Base-by-base conservation (phyloP, 2,113 vertebrate genomes). In the Scomber colias region DNA sequence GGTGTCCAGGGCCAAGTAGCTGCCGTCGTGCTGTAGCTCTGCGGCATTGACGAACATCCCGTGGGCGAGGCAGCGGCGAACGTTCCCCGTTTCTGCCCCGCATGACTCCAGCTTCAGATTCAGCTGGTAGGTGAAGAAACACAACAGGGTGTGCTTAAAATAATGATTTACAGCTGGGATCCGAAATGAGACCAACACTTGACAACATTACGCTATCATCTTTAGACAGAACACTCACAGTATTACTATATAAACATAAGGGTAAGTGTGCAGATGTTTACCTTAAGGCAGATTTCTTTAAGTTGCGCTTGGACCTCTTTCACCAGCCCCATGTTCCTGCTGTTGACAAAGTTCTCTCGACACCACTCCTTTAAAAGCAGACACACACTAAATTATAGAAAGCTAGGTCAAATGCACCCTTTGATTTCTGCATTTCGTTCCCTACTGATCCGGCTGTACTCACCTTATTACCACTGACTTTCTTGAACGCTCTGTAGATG, bases 231-330 rank as follows among this genome's bases (percentile, higher is more conserved):
- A 54, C 40, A 44, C 21, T 51, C 45, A 16, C 12, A 69, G 27
- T 8, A 10, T 27, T 70, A 9, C 2, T 9, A 40, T 35, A 0
- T 17, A 64, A 27, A 27, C 24, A 27, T 27, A 27, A 27, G 24
- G 24, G 3, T 57, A 49, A 45, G 30, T 46, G 3, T 53, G 61
- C 14, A 44, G 21, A 21, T 56, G 19, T 59, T 30, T 97, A 99
- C 98, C 98, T 99, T 99, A 17, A 97, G 72, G 84, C 97, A 99
- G 87, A 99, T 98, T 68, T 98, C 97, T 87, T 95, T 92, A 56
- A 99, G 96, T 81, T 99, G 98, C 13, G 96, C 93, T 92, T 97
- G 95, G 68, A 99, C 95, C 0, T 99, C 97, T 3, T 93, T 95
- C 73, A 96, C 97, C 44, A 99, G 92, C 70, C 92, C 87, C 98